Evolutionary conservation across 2,797 vertebrate species (phyloP), one percentile per base, ranked within the genome.

Genomic region (Etheostoma perlongum): DNA sequence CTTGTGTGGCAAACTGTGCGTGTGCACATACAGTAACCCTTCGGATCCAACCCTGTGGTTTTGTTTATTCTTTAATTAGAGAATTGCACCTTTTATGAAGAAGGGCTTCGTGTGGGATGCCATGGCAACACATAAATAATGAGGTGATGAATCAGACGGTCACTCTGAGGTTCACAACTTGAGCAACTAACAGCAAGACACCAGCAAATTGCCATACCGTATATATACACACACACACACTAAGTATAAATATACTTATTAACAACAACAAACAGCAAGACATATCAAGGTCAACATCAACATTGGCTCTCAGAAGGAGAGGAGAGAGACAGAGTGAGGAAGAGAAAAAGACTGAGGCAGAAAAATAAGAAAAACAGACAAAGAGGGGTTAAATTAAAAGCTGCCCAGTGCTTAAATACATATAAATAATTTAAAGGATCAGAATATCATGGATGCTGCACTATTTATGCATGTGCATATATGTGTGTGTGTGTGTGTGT

Each of bases 101-200:
- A 75, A 9, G 33, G 15, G 19, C 57, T 59, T 81, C 67, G 64
- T 60, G 81, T 71, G 65, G 55, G 67, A 75, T 67, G 70, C 67
- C 71, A 71, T 58, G 42, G 68, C 61, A 73, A 62, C 75, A 36
- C 78, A 89, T 91, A 72, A 81, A 79, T 79, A 72, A 85, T 81
- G 82, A 78, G 46, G 48, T 62, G 79, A 79, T 87, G 78, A 78
- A 73, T 83, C 58, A 79, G 80, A 73, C 47, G 72, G 63, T 74
- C 47, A 33, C 63, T 67, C 25, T 1, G 4, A 79, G 62, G 57
- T 83, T 84, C 81, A 84, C 77, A 87, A 78, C 67, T 76, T 78
- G 84, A 89, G 74, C 78, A 84, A 48, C 75, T 69, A 81, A 79
- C 82, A 84, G 84, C 80, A 57, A 76, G 84, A 84, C 53, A 2